Percentiles rank a stretch among this genome's conserved stretches.
Conservation (phyloP, 2,888 invertebrate genomes). For the Cantharis nigra region DNA sequence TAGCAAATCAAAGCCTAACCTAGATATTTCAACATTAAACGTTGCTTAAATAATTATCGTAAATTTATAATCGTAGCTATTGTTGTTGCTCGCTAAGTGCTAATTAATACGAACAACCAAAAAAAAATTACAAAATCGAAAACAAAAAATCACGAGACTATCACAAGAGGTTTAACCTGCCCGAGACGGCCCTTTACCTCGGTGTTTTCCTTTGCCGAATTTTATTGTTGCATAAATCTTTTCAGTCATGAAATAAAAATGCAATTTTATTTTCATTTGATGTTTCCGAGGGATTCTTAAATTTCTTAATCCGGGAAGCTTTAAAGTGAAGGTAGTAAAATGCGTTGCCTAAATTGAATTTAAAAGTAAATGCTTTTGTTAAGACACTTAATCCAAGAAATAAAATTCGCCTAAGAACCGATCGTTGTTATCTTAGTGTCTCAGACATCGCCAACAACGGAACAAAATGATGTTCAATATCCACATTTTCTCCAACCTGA, state of each 20-base stretch:
- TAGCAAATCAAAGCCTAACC: constrained; percentile 10
- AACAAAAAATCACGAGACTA: not conserved
- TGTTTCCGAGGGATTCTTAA: not conserved
- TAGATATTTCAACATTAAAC: constrained; percentile 10
- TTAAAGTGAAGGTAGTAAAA: not conserved
- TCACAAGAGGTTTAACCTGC: not conserved
- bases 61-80: constrained; percentile 15
- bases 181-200: no score
- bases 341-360: not conserved
- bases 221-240: not conserved
- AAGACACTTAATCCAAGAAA: not conserved
- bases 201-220: not conserved
- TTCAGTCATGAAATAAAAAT: not conserved
- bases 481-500: not conserved
- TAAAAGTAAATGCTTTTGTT: not conserved
- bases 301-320: not conserved
- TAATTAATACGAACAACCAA: not conserved
- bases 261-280: not conserved
- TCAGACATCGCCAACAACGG: not conserved
- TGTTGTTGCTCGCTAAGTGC: not conserved
- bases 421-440: not conserved
- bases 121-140: not conserved
- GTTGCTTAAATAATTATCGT: constrained; percentile 11
- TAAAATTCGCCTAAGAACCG: not conserved
- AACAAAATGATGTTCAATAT: not conserved